phyloP scores from a whole-genome alignment of 2,113 vertebrate genomes.

The Nothoprocta perdicaria region DNA sequence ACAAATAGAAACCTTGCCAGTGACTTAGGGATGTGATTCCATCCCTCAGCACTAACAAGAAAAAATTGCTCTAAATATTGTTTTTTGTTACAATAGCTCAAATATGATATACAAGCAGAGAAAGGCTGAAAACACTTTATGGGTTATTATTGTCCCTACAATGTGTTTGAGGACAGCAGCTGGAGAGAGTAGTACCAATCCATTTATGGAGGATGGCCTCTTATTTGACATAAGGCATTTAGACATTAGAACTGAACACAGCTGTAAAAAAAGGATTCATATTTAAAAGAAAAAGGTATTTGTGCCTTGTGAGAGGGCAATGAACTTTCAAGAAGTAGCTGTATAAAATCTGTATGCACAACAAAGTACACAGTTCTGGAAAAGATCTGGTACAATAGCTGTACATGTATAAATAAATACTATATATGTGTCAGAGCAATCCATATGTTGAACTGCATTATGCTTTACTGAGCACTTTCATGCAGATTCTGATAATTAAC shows the following conservation, averaged over 20 bases:
- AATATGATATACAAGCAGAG: neutral
- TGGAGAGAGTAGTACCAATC: neutral
- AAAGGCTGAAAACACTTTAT: neutral
- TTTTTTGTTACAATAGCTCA: neutral
- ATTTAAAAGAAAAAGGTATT: neutral
- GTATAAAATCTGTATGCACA: neutral
- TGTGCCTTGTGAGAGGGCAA: neutral
- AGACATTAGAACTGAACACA: neutral
- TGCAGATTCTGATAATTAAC: neutral
- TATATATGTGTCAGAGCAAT: neutral
- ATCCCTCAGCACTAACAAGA: neutral
- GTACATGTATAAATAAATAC: neutral
- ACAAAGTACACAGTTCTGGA: neutral
- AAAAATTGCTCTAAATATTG: neutral
- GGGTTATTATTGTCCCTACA: neutral
- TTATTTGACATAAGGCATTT: neutral
- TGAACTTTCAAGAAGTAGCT: neutral
- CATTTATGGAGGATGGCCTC: neutral
- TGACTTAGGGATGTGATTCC: neutral
- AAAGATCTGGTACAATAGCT: neutral
- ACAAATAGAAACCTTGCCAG: neutral
- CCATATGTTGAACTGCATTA: neutral
- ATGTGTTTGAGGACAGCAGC: neutral
- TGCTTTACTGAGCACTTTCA: neutral
- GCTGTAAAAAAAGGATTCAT: rapidly evolving